Percentiles rank a stretch among this genome's conserved stretches.
phyloP scores from a whole-genome alignment of 2,113 vertebrate species.

The Charadrius vociferus region DNA sequence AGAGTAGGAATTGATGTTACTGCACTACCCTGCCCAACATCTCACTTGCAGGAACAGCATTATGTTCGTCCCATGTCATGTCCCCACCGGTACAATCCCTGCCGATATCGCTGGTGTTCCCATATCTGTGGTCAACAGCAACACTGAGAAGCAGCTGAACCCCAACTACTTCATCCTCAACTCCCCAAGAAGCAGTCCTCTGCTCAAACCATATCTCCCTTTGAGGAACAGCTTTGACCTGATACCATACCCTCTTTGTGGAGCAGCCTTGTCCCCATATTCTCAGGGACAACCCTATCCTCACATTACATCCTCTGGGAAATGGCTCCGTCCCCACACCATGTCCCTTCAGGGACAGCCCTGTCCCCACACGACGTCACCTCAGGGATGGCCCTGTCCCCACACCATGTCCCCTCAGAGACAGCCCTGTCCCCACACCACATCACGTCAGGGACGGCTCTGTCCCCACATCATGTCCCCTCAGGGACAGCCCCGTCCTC shows the following conservation, averaged over 20 bases:
- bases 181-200: background rate
- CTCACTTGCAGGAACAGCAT: background rate
- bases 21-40: background rate
- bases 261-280: background rate
- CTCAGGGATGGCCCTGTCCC: background rate
- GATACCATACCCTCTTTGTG: accelerated
- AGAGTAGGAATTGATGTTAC: background rate
- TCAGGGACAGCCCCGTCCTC: background rate
- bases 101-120: background rate
- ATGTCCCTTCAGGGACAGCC: accelerated
- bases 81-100: background rate
- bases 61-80: too few relatives aligned
- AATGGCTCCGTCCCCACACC: background rate
- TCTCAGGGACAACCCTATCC: background rate
- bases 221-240: background rate
- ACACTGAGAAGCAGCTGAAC: background rate
- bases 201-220: background rate
- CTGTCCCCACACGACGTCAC: accelerated
- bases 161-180: background rate
- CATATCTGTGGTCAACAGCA: accelerated
- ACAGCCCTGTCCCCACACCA: background rate
- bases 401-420: too few relatives aligned
- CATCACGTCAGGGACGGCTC: too few relatives aligned
- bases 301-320: background rate
- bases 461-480: background rate